Evolutionary conservation across 2,888 invertebrate species (phyloP).

Genomic region (Dicycla oo): DNA sequence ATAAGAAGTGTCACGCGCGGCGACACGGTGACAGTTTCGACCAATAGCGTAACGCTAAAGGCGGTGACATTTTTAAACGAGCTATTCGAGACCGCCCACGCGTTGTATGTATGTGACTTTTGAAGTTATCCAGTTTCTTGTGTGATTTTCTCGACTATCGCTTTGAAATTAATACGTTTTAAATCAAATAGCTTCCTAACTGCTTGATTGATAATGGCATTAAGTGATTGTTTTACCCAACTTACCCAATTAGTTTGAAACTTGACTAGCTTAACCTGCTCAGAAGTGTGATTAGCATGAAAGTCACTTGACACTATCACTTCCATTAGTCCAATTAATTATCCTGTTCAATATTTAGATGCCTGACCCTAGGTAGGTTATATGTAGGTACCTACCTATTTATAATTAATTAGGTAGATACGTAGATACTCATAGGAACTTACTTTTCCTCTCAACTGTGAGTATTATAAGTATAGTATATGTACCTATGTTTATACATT

Average conservation of each 20-base stretch:
- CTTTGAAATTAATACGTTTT: neutral
- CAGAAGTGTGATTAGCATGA: neutral
- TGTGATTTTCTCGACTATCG: neutral
- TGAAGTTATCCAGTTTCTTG: constrained; percentile 24
- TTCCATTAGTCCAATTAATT: neutral
- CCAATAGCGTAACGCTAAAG: constrained; percentile 79
- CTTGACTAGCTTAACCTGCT: neutral
- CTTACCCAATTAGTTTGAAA: neutral
- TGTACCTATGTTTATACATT: no score
- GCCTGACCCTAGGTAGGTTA: no score
- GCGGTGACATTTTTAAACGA: constrained; percentile 86
- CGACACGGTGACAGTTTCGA: constrained; percentile 87
- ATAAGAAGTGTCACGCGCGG: constrained; percentile 85
- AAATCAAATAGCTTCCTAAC: neutral
- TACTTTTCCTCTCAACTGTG: no score
- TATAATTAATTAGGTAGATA: no score
- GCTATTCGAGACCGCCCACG: constrained; percentile 78
- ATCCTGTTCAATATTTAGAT: neutral
- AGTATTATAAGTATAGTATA: no score
- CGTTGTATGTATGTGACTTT: constrained; percentile 23
- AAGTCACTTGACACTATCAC: neutral
- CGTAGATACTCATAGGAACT: no score
- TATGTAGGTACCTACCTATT: no score
- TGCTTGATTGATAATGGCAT: neutral
- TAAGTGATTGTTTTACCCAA: neutral